phyloP scores from a whole-genome alignment of 2,113 vertebrate genomes.

The Phalacrocorax brasilianus region DNA sequence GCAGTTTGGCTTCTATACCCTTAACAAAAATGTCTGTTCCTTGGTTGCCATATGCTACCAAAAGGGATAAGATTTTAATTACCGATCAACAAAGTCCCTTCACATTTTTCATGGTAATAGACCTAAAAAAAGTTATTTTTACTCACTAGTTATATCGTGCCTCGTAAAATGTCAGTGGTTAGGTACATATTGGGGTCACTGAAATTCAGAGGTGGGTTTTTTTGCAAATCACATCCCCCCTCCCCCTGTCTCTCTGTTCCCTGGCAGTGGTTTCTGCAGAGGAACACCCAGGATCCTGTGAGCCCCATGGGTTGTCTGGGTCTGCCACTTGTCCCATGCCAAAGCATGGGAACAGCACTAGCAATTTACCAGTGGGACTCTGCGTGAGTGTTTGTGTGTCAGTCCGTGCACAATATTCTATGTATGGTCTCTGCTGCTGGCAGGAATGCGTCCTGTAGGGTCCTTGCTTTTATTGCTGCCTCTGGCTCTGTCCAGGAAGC shows the following conservation, averaged over 20 bases:
- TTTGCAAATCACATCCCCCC: background rate
- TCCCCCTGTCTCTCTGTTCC: background rate
- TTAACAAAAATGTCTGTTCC: background rate
- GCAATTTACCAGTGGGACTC: background rate
- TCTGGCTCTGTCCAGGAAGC: background rate
- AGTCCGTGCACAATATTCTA: background rate
- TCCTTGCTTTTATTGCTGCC: background rate
- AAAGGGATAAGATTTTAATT: conserved; percentile 28
- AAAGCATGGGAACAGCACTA: background rate
- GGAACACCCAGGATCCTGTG: background rate
- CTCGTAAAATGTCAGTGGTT: background rate
- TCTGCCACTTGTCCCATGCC: background rate
- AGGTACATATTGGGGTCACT: background rate
- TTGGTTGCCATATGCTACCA: background rate
- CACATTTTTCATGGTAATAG: background rate
- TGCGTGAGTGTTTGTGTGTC: background rate
- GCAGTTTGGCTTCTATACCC: background rate
- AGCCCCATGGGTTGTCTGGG: too few species aligned
- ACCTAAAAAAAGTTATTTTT: background rate
- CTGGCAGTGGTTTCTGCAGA: background rate
- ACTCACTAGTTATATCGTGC: background rate
- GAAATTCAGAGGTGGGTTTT: background rate
- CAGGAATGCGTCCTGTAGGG: background rate
- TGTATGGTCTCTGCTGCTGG: background rate
- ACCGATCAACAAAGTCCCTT: conserved; percentile 23